Evolutionary conservation across 2,888 invertebrate genomes (phyloP), one percentile per base, ranked within the genome.

Genomic region (Polydrusus cervinus): DNA sequence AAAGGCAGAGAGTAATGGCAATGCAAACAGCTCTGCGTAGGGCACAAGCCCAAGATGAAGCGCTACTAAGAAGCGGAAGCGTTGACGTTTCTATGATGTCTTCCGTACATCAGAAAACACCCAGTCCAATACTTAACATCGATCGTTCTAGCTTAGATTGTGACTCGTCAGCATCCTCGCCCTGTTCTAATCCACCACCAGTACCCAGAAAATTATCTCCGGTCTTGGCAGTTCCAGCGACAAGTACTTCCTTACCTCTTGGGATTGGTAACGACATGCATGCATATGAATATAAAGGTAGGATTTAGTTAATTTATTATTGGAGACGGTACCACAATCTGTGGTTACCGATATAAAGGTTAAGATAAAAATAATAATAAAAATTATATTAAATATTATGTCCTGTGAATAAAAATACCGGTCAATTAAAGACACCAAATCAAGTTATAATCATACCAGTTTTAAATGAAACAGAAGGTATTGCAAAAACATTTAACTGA

Each of bases 1-100:
- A 96, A 84, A 88, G 97, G 60, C 97, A 97, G 70, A 89, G 94
- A 16, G 94, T 96, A 73, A 97, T 97, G 97, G 97, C 97, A 74
- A 88, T 91, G 84, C 95, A 96, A 88, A 96, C 96, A 30, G 96
- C 96, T 0, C 85, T 94, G 79, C 87, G 95, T 62, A 90, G 97
- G 64, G 95, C 95, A 55, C 94, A 95, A 86, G 94, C 94, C 67
- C 95, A 95, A 88, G 96, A 96, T 84, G 95, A 95, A 85, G 92
- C 92, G 64, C 87, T 84, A 89, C 84, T 85, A 82, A 86, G 86
- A 73, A 82, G 65, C 82, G 81, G 82, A 3, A 75, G 53, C 51
- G 20, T 77, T 82, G 87, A 80, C 81, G 84, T 80, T 82, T 89
- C 87, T 74, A 89, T 85, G 85, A 89, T 84, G 85, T 84, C 80